Evolutionary conservation across 2,113 vertebrate genomes (phyloP).

Genomic region (Cairina moschata): DNA sequence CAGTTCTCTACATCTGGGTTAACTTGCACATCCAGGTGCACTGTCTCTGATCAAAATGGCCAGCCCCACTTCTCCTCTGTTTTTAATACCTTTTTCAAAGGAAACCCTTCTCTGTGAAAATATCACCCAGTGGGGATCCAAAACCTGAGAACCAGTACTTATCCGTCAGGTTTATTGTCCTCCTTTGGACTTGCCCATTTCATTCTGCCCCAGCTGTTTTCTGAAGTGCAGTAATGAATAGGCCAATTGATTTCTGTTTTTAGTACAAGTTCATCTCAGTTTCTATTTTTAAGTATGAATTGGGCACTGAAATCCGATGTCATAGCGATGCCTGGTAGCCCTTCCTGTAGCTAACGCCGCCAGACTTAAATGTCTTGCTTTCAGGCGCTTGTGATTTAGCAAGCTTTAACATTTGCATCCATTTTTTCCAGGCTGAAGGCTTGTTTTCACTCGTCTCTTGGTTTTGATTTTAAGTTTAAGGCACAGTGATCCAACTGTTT

Average conservation of each 20-base stretch:
- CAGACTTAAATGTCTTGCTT: not conserved
- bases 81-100: not conserved
- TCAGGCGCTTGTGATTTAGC: not conserved
- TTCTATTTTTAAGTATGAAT: not conserved
- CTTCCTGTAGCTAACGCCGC: not conserved
- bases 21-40: not conserved
- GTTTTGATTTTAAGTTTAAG: not conserved
- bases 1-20: not conserved
- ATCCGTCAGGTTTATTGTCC: not conserved
- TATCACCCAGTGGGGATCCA: not conserved
- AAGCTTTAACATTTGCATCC: not conserved
- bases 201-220: not conserved
- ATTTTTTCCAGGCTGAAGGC: not conserved
- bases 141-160: not conserved
- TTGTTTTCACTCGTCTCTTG: not conserved
- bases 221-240: not conserved
- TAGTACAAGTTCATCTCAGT: not conserved
- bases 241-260: not conserved
- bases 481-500: constrained; percentile 1
- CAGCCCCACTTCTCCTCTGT: not conserved
- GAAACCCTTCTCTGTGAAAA: not conserved
- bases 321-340: not conserved
- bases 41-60: not conserved
- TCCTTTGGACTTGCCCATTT: not conserved
- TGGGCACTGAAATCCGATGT: not conserved